Base-by-base conservation (phyloP, 2,888 invertebrate species). In the Dusona sp. region DNA sequence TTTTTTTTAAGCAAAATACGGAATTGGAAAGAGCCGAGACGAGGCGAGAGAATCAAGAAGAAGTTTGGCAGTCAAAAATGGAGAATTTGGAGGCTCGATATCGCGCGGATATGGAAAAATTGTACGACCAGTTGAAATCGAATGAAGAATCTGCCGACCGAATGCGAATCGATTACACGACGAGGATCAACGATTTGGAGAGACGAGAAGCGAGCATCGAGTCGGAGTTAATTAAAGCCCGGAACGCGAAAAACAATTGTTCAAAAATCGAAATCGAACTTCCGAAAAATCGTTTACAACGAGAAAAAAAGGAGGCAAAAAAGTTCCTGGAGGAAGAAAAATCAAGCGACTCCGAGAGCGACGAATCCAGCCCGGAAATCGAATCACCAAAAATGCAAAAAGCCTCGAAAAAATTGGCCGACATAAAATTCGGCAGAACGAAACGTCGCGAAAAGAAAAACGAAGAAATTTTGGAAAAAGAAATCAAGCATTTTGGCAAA, bases 11-110 rank as follows among this genome's bases (percentile, higher is more conserved):
- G 92, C 79, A 91, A 22, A 91, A 90, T 7, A 89, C 92, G 6
- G 92, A 93, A 51, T 86, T 93, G 85, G 92, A 93, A 83, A 90
- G 84, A 57, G 89, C 93, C 68, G 91, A 93, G 54, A 67, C 85
- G 0, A 93, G 93, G 70, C 77, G 92, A 88, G 88, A 92, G 48
- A 72, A 89, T 4, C 94, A 94, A 84, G 94, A 94, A 81, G 88
- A 90, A 73, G 91, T 91, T 85, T 94, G 94, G 94, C 92, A 89
- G 84, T 88, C 90, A 0, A 93, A 93, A 84, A 90, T 94, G n/a
- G 91, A 92, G 42, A 89, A 91, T 22, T 67, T 94, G 33, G 93
- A 94, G 83, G 82, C 67, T 13, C 92, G 93, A 25, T 92, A 94
- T 87, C 90, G 86, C 9, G 86, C 83, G 9, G 94, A 94, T 75